These are phyloP conservation scores for Anniella stebbinsi DNA, from an alignment of 2,797 vertebrate species.

Conservation along the genomic window DNA sequence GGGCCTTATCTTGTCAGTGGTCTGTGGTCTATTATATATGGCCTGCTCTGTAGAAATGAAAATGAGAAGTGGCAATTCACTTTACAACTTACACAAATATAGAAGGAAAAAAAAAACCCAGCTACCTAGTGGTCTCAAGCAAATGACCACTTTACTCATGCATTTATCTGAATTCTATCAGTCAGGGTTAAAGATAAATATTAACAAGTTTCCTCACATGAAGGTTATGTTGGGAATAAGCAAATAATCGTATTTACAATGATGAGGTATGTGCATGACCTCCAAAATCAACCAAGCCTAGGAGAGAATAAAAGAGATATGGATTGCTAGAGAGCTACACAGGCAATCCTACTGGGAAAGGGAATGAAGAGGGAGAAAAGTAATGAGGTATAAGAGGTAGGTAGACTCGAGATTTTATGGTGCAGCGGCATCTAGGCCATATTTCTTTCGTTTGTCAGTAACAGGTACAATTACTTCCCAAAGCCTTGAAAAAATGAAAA, in stretches of 20 bases:
- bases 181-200: background rate
- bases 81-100: background rate
- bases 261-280: background rate
- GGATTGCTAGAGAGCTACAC: background rate
- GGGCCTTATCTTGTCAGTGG: constrained; percentile 86
- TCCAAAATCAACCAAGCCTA: background rate
- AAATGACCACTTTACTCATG: background rate
- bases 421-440: background rate
- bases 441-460: background rate
- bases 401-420: background rate
- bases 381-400: background rate
- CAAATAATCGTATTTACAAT: background rate
- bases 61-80: constrained; percentile 36
- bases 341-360: background rate
- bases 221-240: background rate
- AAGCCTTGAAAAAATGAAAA: background rate
- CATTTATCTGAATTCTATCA: background rate
- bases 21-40: constrained; percentile 91
- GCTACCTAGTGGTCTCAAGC: no score
- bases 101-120: background rate
- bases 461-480: background rate
- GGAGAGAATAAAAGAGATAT: background rate
- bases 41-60: constrained; percentile 87
- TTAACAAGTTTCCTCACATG: background rate
- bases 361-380: background rate